A percentile compares a stretch with the other conserved stretches of the same genome.
Conservation (phyloP, 2,113 vertebrate genomes). For the Mobula birostris region DNA sequence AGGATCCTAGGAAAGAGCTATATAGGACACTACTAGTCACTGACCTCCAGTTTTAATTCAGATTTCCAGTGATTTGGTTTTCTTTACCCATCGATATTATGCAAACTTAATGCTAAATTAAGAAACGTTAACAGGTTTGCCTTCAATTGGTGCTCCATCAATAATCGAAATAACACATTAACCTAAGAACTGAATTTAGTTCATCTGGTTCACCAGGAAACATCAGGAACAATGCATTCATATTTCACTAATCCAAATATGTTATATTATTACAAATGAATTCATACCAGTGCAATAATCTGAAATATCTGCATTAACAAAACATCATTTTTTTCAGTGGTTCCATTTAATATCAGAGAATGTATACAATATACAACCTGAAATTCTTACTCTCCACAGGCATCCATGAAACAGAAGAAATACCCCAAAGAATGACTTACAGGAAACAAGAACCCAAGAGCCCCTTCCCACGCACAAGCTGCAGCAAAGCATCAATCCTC, state of each 20-base stretch:
- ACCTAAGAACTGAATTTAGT: neutral
- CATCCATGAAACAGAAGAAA: no score
- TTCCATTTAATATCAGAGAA: no score
- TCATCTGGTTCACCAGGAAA: neutral
- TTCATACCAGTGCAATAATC: neutral
- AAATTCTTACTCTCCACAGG: no score
- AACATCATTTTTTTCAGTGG: neutral
- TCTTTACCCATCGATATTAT: neutral
- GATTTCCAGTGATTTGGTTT: no score
- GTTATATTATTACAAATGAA: neutral
- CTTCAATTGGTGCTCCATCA: neutral
- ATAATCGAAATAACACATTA: neutral
- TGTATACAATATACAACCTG: no score
- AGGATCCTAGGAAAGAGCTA: no score
- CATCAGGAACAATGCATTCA: neutral
- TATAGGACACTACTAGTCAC: no score
- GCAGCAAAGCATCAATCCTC: no score
- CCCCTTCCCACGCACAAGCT: no score
- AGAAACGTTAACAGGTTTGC: neutral
- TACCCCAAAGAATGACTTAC: no score
- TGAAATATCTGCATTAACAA: neutral
- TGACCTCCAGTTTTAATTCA: no score
- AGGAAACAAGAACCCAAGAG: no score
- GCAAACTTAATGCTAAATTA: neutral
- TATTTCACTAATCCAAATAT: neutral